Evolutionary conservation across 1,140 invertebrate genomes (phyloP), one percentile per base, ranked within the genome.

Genomic region (Zaprionus ghesquierei): DNA sequence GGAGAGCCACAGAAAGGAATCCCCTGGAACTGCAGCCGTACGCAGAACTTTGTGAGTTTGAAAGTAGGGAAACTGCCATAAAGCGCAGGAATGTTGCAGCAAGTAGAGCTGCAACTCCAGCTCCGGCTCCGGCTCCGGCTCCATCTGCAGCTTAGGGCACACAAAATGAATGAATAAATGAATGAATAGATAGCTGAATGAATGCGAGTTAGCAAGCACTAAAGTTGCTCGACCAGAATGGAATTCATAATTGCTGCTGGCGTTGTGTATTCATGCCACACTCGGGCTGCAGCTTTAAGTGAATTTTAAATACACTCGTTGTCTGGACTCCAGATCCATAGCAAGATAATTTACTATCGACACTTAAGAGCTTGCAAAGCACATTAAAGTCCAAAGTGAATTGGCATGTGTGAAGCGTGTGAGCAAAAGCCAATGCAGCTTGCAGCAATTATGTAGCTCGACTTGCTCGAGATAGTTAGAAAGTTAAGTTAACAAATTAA

Each of bases 101-200:
- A 55, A 31, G 22, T 18, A n/a, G 22, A 53, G 25, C 22, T 51
- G 15, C 22, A 23, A 9, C 18, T 51, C 31, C 2, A 62, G 27
- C 15, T 18, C 23, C 12, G 3, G 22, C 10, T 12, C 49, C n/a
- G 44, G 27, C 27, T 29, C 31, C n/a, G n/a, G n/a, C 18, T 29
- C 27, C 27, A 64, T 12, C 29, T 55, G 44, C 23, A 72, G 64
- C 64, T 73, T 60, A 69, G 50, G 56, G 68, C 60, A 53, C 69
- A 50, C 68, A 60, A 61, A 71, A 70, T 65, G 59, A 81, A 85
- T 84, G 81, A 84, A 85, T 84, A 80, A 79, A 85, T 85, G 77
- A 85, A 85, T 80, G 76, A 69, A 74, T 66, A 38, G 55, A 65
- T 73, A 46, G 60, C 33, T 64, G 35, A 63, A 59, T 54, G 31